phyloP scores from a whole-genome alignment of 2,888 invertebrate genomes.

The Yponomeuta evonymella region DNA sequence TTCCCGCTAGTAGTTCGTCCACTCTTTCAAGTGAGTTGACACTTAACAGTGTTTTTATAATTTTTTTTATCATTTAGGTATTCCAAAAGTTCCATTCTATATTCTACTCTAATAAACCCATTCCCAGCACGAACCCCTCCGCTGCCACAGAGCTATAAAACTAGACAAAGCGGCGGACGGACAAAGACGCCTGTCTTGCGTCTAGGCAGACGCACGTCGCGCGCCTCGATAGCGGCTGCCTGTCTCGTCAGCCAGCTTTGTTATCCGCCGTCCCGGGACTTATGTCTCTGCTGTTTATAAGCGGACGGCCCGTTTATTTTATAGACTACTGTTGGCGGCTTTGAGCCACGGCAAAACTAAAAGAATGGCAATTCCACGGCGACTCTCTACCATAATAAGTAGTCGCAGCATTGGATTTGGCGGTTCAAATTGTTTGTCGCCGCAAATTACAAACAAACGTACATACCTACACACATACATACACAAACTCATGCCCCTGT shows the following conservation, averaged over 20 bases:
- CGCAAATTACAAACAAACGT: too few species aligned
- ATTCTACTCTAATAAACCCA: background rate
- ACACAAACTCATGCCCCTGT: background rate
- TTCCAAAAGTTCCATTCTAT: too few species aligned
- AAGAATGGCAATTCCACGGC: background rate
- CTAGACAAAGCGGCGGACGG: constrained; percentile 70
- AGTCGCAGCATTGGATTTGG: background rate
- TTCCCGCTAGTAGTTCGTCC: too few species aligned
- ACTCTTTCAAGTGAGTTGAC: too few species aligned
- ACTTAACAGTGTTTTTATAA: too few species aligned
- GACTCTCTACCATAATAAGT: background rate
- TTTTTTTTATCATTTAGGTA: too few species aligned
- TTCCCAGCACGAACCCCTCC: background rate
- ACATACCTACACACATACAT: background rate
- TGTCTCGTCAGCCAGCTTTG: constrained; percentile 11
- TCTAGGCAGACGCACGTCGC: constrained; percentile 56
- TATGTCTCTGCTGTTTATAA: constrained; percentile 1
- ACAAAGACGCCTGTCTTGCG: constrained; percentile 71
- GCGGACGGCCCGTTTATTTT: background rate
- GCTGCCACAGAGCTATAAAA: constrained; percentile 33
- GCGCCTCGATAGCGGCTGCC: constrained; percentile 26
- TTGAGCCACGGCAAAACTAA: background rate
- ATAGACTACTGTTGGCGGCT: constrained; percentile 2
- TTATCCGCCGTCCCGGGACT: constrained; percentile 1
- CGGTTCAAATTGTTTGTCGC: background rate